A percentile compares a stretch with the other conserved stretches of the same genome.
Evolutionary conservation across 2,113 vertebrate species (phyloP).

Genomic region (Sclerurus mexicanus): DNA sequence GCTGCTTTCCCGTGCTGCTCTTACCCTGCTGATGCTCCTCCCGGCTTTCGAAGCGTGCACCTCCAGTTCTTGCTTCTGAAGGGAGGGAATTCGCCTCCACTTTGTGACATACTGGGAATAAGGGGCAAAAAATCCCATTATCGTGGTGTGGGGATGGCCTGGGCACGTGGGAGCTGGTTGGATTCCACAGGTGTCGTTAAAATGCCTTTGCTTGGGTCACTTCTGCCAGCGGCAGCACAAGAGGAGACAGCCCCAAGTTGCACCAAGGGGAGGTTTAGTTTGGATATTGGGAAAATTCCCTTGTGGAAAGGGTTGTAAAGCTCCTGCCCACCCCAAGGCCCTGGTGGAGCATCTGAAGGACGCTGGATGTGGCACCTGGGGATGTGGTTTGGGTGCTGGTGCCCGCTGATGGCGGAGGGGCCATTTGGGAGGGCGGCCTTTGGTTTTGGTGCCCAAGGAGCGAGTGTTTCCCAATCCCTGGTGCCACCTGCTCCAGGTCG

Average conservation of each 20-base stretch:
- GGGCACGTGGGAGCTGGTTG: background rate
- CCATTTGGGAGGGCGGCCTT: background rate
- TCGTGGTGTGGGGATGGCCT: fast-evolving
- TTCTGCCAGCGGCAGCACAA: background rate
- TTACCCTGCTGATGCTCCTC: background rate
- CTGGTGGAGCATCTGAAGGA: too few species aligned
- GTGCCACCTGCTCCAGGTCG: fast-evolving
- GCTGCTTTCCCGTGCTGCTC: background rate
- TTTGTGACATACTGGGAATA: background rate
- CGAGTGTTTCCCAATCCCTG: background rate
- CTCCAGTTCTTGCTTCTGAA: background rate
- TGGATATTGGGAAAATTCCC: background rate
- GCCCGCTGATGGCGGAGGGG: too few species aligned
- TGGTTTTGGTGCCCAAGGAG: background rate
- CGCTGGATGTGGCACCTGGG: background rate
- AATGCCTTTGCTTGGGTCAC: background rate
- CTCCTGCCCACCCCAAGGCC: too few species aligned
- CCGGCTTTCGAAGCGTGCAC: background rate
- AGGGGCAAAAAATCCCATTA: fast-evolving
- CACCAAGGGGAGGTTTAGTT: background rate
- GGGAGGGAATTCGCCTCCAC: background rate
- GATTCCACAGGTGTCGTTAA: background rate
- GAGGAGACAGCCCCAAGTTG: background rate
- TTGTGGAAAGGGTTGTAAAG: background rate
- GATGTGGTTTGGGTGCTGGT: background rate